These are phyloP conservation scores for Busseola fusca DNA, from an alignment of 2,888 invertebrate species.

Conservation along the genomic window DNA sequence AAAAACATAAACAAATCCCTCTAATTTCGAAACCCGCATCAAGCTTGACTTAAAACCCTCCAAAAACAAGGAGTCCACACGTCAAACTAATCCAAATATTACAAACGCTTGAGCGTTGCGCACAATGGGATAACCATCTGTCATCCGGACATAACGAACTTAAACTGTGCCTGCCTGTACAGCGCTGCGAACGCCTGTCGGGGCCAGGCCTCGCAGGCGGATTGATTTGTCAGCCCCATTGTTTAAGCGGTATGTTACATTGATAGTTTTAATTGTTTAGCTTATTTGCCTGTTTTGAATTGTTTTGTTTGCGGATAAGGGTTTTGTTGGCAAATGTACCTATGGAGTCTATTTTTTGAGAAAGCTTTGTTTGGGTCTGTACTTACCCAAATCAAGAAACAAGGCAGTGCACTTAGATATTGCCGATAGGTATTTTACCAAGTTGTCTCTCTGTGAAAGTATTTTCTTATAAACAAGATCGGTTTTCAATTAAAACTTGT, in stretches of 20 bases:
- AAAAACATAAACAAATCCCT: constrained; percentile 55
- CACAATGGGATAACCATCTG: constrained; percentile 80
- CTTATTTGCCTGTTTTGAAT: constrained; percentile 59
- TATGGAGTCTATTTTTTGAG: not conserved
- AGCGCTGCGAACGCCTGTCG: constrained; percentile 64
- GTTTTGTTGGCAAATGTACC: constrained; percentile 40
- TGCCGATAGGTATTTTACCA: not conserved
- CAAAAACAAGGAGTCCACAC: constrained; percentile 64
- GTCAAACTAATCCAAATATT: constrained; percentile 66
- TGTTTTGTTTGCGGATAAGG: constrained; percentile 41
- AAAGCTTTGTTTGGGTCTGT: not conserved
- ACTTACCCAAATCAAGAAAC: not conserved
- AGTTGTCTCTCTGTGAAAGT: not conserved
- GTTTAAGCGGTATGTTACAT: constrained; percentile 63
- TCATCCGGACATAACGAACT: constrained; percentile 78
- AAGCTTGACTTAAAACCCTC: constrained; percentile 61
- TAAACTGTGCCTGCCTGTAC: constrained; percentile 75
- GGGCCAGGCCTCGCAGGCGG: constrained; percentile 58
- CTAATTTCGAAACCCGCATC: constrained; percentile 61
- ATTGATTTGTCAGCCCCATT: constrained; percentile 65
- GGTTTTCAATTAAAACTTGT: constrained; percentile 32
- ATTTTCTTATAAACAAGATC: constrained; percentile 14
- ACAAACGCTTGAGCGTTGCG: constrained; percentile 65
- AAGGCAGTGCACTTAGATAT: not conserved
- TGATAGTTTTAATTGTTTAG: constrained; percentile 64